Evolutionary conservation across 1,140 invertebrate species (phyloP).

Genomic region (Pararge aegeria): DNA sequence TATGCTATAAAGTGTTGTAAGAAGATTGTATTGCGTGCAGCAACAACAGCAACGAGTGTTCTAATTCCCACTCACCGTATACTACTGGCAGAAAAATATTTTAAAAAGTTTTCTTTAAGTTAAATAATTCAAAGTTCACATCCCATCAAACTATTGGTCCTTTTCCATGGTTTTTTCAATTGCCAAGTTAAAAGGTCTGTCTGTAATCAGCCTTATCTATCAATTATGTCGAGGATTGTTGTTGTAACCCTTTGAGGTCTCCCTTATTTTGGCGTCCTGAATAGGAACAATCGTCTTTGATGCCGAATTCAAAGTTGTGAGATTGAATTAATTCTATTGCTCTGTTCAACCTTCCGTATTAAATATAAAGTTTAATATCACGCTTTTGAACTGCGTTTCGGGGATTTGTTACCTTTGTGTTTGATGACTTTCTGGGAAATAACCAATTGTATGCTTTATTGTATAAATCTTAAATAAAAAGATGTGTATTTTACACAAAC

Average conservation of each 20-base stretch:
- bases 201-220: slow-evolving; percentile 36
- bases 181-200: slow-evolving; percentile 17
- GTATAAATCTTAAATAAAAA: no score
- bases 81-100: no score
- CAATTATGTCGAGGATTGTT: slow-evolving; percentile 55
- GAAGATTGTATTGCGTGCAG: no score
- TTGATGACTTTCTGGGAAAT: slow-evolving; percentile 33
- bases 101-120: no score
- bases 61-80: no score
- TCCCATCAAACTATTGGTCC: no score
- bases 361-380: slow-evolving; percentile 65
- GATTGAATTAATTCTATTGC: slow-evolving; percentile 76
- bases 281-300: slow-evolving; percentile 66
- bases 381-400: slow-evolving; percentile 39
- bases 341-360: slow-evolving; percentile 55
- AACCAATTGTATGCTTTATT: background rate
- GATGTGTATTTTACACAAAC: no score
- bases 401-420: slow-evolving; percentile 40
- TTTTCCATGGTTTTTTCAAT: background rate
- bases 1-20: no score
- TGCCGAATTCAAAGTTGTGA: slow-evolving; percentile 61
- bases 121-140: no score
- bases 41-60: no score
- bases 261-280: slow-evolving; percentile 60
- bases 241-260: slow-evolving; percentile 58